A percentile compares a stretch with the other conserved stretches of the same genome.
Evolutionary conservation across 2,888 invertebrate genomes (phyloP).

Genomic region (Boloria euphrosyne): DNA sequence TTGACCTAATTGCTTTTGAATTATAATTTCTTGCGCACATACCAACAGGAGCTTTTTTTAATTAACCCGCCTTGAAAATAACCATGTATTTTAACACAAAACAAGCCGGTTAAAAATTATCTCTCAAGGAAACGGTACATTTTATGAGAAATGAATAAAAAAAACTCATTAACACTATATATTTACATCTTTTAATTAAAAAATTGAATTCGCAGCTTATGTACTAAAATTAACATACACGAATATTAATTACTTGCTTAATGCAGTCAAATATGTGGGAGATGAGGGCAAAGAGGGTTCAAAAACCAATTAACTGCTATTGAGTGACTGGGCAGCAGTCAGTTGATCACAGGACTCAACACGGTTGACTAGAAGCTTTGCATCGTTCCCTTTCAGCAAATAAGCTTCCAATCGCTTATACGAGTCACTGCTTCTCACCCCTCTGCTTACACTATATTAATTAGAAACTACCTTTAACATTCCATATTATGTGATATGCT

Average conservation of each 20-base stretch:
- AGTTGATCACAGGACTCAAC: slow-evolving; percentile 50
- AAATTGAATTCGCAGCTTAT: not conserved
- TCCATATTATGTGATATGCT: slow-evolving; percentile 14
- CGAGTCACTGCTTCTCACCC: slow-evolving; percentile 68
- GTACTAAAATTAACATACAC: not conserved
- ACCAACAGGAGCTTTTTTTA: too few relatives aligned
- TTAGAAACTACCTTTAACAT: slow-evolving; percentile 37
- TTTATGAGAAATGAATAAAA: slow-evolving; percentile 2
- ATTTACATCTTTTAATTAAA: not conserved
- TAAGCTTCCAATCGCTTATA: slow-evolving; percentile 63
- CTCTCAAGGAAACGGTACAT: not conserved
- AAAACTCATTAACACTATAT: not conserved
- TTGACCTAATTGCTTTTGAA: too few relatives aligned
- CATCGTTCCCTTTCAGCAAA: slow-evolving; percentile 61
- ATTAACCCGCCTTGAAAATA: too few relatives aligned
- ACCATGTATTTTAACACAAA: not conserved
- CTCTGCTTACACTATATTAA: slow-evolving; percentile 47
- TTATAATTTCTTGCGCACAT: too few relatives aligned
- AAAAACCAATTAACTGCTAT: slow-evolving; percentile 50
- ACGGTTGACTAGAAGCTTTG: slow-evolving; percentile 69
- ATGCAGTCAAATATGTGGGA: slow-evolving; percentile 18
- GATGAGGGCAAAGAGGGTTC: slow-evolving; percentile 25
- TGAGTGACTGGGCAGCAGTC: slow-evolving; percentile 63
- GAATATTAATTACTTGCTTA: slow-evolving; percentile 15
- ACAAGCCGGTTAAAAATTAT: not conserved